phyloP scores from a whole-genome alignment of 2,888 invertebrate species.

The Acleris holmiana region DNA sequence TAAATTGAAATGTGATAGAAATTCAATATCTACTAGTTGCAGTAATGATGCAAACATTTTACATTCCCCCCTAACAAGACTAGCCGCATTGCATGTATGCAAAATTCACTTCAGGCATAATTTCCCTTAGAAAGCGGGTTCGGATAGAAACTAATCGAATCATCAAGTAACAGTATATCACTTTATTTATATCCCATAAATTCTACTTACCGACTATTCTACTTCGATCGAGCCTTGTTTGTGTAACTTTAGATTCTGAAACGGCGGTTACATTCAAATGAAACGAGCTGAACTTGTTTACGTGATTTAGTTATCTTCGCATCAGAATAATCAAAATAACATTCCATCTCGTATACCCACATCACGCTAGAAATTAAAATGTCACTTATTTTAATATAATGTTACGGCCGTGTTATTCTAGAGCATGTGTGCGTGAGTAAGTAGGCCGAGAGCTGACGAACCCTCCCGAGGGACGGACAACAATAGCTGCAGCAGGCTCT shows the following conservation, averaged over 20 bases:
- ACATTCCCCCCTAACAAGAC: conserved; percentile 11
- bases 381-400: conserved; percentile 2
- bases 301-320: not conserved
- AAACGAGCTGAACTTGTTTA: conserved; percentile 4
- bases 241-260: conserved; percentile 1
- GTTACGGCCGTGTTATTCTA: conserved; percentile 34
- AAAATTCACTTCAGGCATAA: conserved; percentile 60
- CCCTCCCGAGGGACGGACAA: conserved; percentile 76
- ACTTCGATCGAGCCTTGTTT: conserved; percentile 8
- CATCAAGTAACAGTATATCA: conserved; percentile 67
- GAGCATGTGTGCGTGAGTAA: conserved; percentile 63
- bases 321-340: conserved; percentile 10
- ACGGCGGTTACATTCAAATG: not conserved
- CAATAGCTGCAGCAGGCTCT: conserved; percentile 75
- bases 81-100: conserved; percentile 40
- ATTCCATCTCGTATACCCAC: not conserved
- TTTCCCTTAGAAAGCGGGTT: conserved; percentile 72
- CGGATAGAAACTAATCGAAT: conserved; percentile 75
- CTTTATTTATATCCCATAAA: conserved; percentile 61
- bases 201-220: conserved; percentile 54
- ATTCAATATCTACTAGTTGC: conserved; percentile 2
- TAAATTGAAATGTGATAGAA: conserved; percentile 1
- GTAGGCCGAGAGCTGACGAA: conserved; percentile 68
- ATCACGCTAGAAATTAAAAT: conserved; percentile 7
- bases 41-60: not conserved